These are phyloP conservation scores for Orbicella faveolata DNA, from an alignment of 64 coral and sea anemone genomes.

Conservation along the genomic window DNA sequence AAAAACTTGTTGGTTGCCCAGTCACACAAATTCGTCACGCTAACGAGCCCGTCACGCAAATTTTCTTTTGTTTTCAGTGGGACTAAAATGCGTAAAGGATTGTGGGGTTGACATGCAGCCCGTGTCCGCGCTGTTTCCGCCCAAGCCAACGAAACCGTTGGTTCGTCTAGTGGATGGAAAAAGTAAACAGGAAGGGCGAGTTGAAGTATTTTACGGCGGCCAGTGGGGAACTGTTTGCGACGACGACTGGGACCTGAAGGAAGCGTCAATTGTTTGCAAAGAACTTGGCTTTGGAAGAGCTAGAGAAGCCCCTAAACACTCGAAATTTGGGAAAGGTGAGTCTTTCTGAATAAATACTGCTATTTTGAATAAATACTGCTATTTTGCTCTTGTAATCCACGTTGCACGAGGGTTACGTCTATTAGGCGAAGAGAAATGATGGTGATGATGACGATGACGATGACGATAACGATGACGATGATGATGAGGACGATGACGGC, in stretches of 20 bases:
- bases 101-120: constrained; percentile 28
- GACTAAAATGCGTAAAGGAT: constrained; percentile 22
- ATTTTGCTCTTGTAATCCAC: too few relatives aligned
- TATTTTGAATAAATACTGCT: too few relatives aligned
- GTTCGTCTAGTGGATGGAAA: constrained; percentile 49
- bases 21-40: not conserved
- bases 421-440: too few relatives aligned
- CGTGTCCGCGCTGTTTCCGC: constrained; percentile 36
- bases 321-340: constrained; percentile 70
- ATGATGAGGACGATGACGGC: too few relatives aligned
- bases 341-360: not conserved
- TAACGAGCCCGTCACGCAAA: not conserved
- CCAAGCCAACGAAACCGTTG: constrained; percentile 36
- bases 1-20: too few relatives aligned
- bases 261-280: constrained; percentile 70
- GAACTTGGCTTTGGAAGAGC: constrained; percentile 81
- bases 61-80: constrained; percentile 18
- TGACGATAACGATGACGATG: too few relatives aligned
- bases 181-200: constrained; percentile 58
- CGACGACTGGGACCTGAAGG: constrained; percentile 79
- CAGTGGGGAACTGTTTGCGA: constrained; percentile 90
- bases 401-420: too few relatives aligned
- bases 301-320: constrained; percentile 28
- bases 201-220: constrained; percentile 60
- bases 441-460: too few relatives aligned